Evolutionary conservation across 2,888 invertebrate genomes (phyloP), one percentile per base, ranked within the genome.

Genomic region (Phortica magna): DNA sequence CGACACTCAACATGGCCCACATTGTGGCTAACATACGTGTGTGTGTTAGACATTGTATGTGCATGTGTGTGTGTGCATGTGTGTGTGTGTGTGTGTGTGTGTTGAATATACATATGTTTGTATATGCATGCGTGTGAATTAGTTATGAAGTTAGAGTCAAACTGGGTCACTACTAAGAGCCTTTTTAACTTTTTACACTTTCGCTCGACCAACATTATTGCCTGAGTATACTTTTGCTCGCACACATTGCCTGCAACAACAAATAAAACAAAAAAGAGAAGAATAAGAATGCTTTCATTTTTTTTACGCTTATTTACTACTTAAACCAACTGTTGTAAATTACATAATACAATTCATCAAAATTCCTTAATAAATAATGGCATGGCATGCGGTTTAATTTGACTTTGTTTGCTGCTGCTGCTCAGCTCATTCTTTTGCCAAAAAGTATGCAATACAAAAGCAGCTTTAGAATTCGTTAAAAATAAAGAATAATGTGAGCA

Each of bases 121-220:
- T 43, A 43, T 65, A 75, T 80, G 77, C 79, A 78, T 65, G 65
- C 74, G 67, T 77, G 80, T 88, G 89, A 88, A 89, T 88, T 88
- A 89, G 88, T 89, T 88, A 89, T 89, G 89, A 88, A 88, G 83
- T 82, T 80, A 83, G 86, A 84, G 89, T 85, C 87, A 87, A 88
- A 89, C 83, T 88, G 86, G 89, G 88, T 88, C 88, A 89, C 80
- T 76, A 55, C 57, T 65, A 74, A 73, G 68, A 77, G 76, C 65
- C 74, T 76, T 74, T 78, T 74, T 39, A 67, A 67, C 42, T 42
- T 67, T 42, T 67, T 42, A 42, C 67, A 42, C 42, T 48, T 48
- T 48, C 48, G 48, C 48, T 48, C 31, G 31, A 31, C 31, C 31
- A 31, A 31, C 31, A 31, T 31, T 31, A 31, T 31, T 31, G 31